Percentiles rank a stretch among this genome's conserved stretches.
Evolutionary conservation across 2,113 vertebrate species (phyloP).

Genomic region (Cnemophilus loriae): DNA sequence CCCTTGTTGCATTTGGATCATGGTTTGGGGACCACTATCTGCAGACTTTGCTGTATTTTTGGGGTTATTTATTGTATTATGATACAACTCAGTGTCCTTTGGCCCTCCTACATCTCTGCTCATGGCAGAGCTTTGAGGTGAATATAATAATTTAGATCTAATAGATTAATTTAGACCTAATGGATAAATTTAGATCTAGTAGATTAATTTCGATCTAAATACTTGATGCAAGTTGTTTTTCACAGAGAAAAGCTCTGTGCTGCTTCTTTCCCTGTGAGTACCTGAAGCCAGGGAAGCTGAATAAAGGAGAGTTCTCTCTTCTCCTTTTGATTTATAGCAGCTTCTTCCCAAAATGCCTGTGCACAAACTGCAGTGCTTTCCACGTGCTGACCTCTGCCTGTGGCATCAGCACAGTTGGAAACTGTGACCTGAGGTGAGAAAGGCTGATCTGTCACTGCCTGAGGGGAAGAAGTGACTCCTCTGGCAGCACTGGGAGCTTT

Average conservation of each 20-base stretch:
- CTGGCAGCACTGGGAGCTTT: neutral
- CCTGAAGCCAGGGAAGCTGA: neutral
- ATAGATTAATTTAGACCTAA: neutral
- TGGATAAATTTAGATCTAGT: neutral
- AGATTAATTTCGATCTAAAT: neutral
- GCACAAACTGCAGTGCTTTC: neutral
- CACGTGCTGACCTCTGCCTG: neutral
- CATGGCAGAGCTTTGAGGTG: neutral
- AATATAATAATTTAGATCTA: neutral
- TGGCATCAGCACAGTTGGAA: neutral
- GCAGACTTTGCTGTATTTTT: neutral
- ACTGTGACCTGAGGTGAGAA: neutral
- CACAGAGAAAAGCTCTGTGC: neutral
- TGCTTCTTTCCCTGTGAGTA: neutral
- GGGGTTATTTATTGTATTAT: neutral
- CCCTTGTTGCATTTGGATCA: neutral
- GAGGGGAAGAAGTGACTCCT: neutral
- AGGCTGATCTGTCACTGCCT: neutral
- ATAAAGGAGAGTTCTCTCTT: neutral
- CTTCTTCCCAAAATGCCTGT: neutral
- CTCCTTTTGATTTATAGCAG: neutral
- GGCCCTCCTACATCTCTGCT: neutral
- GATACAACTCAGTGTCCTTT: neutral
- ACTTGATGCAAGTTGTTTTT: neutral
- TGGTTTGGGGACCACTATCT: neutral